Evolutionary conservation across 2,888 invertebrate species (phyloP), one percentile per base, ranked within the genome.

Genomic region (Cloeon dipterum): DNA sequence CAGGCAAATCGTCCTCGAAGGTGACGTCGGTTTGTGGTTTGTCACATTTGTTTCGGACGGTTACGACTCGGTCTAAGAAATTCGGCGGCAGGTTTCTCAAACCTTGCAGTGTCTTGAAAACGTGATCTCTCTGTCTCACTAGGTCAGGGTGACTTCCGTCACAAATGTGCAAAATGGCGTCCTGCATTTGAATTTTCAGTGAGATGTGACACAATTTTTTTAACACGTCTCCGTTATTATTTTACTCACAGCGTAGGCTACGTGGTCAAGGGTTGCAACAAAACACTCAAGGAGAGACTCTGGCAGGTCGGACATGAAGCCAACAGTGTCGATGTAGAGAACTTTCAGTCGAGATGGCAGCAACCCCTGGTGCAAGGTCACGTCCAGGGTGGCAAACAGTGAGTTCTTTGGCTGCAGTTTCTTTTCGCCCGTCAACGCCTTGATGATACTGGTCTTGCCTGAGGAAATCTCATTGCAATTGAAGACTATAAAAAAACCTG

Each of bases 311-410:
- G 79, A 74, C 52, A 88, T 77, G 52, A 86, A 88, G 1, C 86
- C 85, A 26, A 86, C 78, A 0, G 86, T 88, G 52, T 88, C 86
- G 42, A 83, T 67, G 46, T 68, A 81, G 1, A 81, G 56, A 10
- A 74, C 66, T 46, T 69, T 63, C 46, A 78, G 52, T 42, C 61
- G 65, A 29, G 66, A 69, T 0, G 77, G 77, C 40, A 83, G 55
- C 5, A 54, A 36, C 1, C 78, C 81, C 11, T 62, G 62, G 55
- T 88, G 82, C 10, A 71, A 62, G 0, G 82, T 82, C 1, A 83
- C 79, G 54, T 88, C 85, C 16, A 88, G 58, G 1, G 86, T 88
- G 1, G 86, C 86, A 57, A 86, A 86, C 18, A 88, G 58, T 46
- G 72, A 66, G 58, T 86, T 64, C 44, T 63, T 62, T 1, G 85